Evolutionary conservation across 2,888 invertebrate genomes (phyloP).

Genomic region (Dasypolia templi): DNA sequence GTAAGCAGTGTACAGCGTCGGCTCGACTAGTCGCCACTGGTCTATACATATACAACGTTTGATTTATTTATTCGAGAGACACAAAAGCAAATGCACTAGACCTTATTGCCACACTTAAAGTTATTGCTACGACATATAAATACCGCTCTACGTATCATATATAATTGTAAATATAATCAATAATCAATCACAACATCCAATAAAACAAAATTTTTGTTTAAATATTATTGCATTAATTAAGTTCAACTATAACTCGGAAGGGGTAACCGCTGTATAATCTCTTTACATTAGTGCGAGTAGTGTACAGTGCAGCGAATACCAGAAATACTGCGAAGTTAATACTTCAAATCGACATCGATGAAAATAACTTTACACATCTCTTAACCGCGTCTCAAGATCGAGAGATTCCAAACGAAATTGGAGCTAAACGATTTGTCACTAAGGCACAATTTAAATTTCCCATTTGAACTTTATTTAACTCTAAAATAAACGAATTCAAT

Average conservation of each 20-base stretch:
- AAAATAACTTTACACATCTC: constrained; percentile 67
- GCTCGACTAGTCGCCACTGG: constrained; percentile 72
- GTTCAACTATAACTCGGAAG: constrained; percentile 80
- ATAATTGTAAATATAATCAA: constrained; percentile 87
- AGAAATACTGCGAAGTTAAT: constrained; percentile 74
- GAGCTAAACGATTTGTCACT: constrained; percentile 85
- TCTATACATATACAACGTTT: constrained; percentile 77
- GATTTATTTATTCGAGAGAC: constrained; percentile 80
- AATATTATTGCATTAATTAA: constrained; percentile 86
- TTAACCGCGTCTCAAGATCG: constrained; percentile 69
- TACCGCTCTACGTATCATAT: constrained; percentile 84
- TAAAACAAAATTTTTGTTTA: constrained; percentile 86
- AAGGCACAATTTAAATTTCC: constrained; percentile 90
- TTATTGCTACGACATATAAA: constrained; percentile 89
- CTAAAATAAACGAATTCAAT: constrained; percentile 86
- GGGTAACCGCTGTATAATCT: constrained; percentile 76
- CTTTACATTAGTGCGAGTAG: constrained; percentile 76
- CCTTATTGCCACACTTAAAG: constrained; percentile 89
- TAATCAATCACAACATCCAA: constrained; percentile 88
- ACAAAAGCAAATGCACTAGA: constrained; percentile 87
- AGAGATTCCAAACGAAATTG: constrained; percentile 82
- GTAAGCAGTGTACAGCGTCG: constrained; percentile 87
- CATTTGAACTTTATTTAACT: constrained; percentile 88
- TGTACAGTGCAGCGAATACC: constrained; percentile 81
- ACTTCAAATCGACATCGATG: constrained; percentile 69